A percentile compares a stretch with the other conserved stretches of the same genome.
Evolutionary conservation across 2,113 vertebrate species (phyloP).

Genomic region (Bubalus kerabau): DNA sequence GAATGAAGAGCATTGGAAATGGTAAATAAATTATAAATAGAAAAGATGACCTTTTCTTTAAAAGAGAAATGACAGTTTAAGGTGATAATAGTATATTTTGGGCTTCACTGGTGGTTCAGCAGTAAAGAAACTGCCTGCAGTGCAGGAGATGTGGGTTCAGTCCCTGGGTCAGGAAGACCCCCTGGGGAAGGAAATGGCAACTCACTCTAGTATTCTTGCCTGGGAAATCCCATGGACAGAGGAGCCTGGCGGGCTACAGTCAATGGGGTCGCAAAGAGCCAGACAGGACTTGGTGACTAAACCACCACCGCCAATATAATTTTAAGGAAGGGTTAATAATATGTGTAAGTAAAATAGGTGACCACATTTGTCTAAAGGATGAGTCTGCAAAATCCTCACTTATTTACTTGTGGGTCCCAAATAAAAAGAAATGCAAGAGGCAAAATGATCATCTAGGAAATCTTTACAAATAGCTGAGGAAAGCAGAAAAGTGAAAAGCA

Average conservation of each 20-base stretch:
- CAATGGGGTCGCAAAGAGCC: background rate
- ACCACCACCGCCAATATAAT: background rate
- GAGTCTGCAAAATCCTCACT: background rate
- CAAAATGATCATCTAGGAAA: background rate
- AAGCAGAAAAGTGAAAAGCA: background rate
- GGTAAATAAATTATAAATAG: background rate
- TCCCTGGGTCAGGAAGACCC: background rate
- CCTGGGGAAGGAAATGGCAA: background rate
- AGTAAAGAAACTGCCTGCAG: background rate
- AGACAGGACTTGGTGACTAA: background rate
- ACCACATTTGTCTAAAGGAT: background rate
- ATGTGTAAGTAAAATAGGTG: background rate
- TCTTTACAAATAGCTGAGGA: background rate
- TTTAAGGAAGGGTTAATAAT: background rate
- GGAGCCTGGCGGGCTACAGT: background rate
- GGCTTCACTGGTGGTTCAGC: background rate
- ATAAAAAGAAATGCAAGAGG: background rate
- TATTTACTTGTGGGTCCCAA: background rate
- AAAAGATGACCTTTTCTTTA: background rate
- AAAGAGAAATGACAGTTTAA: background rate
- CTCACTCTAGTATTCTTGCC: background rate
- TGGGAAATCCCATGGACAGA: background rate
- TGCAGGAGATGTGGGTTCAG: background rate
- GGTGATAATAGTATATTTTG: background rate
- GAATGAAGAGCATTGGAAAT: background rate